Conservation (phyloP, 37 sponge, comb jelly and placozoan genomes). For the Theonella swinhoei region DNA sequence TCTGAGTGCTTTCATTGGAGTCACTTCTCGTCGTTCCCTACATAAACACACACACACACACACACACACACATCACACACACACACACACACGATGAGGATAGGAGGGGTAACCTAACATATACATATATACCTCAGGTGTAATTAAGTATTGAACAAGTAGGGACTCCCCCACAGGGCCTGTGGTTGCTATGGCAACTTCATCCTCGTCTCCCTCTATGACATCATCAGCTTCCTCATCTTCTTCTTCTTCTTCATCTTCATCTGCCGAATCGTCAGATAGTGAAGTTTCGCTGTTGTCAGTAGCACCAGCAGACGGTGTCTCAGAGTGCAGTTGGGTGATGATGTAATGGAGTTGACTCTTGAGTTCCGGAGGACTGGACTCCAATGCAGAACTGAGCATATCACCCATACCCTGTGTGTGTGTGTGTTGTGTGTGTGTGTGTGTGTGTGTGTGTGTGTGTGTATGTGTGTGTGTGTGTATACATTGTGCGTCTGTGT, state of each 20-base stretch:
- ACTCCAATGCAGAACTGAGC: conserved; percentile 47
- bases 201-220: conserved; percentile 83
- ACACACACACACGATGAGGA: too few relatives aligned
- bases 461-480: conserved; percentile 42
- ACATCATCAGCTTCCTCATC: conserved; percentile 75
- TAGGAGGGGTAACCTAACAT: too few relatives aligned
- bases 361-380: conserved; percentile 59
- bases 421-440: neutral
- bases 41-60: too few relatives aligned
- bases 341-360: conserved; percentile 76
- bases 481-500: conserved; percentile 7
- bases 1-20: too few relatives aligned
- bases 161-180: conserved; percentile 50
- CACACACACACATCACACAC: too few relatives aligned
- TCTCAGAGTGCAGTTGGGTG: conserved; percentile 42
- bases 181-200: conserved; percentile 4
- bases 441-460: conserved; percentile 20
- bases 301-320: neutral
- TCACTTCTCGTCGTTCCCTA: too few relatives aligned
- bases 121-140: too few relatives aligned
- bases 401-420: conserved; percentile 66
- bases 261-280: conserved; percentile 13
- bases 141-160: conserved; percentile 7
- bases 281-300: neutral
- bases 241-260: conserved; percentile 57